A percentile compares a stretch with the other conserved stretches of the same genome.
Evolutionary conservation across 2,797 vertebrate genomes (phyloP).

Genomic region (Malacoraja senta): DNA sequence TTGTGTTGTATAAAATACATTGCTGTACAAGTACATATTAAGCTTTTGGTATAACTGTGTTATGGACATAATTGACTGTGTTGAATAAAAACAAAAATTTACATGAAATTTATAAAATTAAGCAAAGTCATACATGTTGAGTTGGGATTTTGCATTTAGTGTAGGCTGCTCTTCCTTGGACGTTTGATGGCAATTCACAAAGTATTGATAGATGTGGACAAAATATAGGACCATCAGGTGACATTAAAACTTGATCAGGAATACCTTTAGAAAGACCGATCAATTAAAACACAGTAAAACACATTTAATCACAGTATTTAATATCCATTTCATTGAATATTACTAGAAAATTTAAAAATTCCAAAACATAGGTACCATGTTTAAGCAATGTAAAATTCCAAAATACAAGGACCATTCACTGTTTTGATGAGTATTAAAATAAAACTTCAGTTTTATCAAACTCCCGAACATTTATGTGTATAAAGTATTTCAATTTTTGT

Average conservation of each 20-base stretch:
- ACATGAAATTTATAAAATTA: slow-evolving; percentile 32
- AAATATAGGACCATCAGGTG: slow-evolving; percentile 10
- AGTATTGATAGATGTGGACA: slow-evolving; percentile 25
- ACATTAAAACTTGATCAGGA: slow-evolving; percentile 20
- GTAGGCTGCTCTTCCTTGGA: background rate
- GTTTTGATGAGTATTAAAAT: slow-evolving; percentile 3
- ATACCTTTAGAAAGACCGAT: slow-evolving; percentile 4
- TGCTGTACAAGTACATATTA: slow-evolving; percentile 28
- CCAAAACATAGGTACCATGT: background rate
- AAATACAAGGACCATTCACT: background rate
- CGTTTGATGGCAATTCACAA: slow-evolving; percentile 20
- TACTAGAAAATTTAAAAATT: background rate
- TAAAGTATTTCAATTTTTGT: background rate
- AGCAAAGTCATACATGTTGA: background rate
- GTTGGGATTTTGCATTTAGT: background rate
- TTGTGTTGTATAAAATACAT: slow-evolving; percentile 32
- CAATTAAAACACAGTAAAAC: slow-evolving; percentile 13
- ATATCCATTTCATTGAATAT: background rate
- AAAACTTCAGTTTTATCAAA: slow-evolving; percentile 1
- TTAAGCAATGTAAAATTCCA: background rate
- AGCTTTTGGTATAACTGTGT: slow-evolving; percentile 32
- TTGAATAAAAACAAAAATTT: slow-evolving; percentile 29
- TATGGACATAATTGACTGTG: background rate
- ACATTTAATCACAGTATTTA: background rate
- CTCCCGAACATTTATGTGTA: background rate